Base-by-base conservation (phyloP, 2,113 vertebrate species). In the Thamnaconus septentrionalis region DNA sequence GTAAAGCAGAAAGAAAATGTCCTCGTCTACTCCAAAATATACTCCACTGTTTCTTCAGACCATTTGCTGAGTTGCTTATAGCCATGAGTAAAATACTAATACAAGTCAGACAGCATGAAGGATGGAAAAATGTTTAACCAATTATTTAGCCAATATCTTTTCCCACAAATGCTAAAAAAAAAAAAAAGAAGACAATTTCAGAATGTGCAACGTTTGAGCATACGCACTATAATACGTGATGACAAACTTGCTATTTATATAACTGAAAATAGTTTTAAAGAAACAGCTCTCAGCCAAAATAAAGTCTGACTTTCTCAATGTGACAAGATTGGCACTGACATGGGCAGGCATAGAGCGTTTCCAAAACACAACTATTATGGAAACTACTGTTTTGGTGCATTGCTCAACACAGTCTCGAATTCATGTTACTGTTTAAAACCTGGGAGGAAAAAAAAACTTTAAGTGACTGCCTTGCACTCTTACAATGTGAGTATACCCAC, bases 1-100 rank as follows among this genome's bases (percentile, higher is more conserved):
- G 71, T 85, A 61, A 84, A 44, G 53, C 72, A 74, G 64, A 74
- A 56, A 7, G 69, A 65, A 74, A 61, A 45, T 49, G 62, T 59
- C 42, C 59, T 75, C 18, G 18, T 31, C 18, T 64, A 41, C 52
- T 59, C 46, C 50, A 54, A 54, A 73, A 75, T n/a, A 4, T 57
- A 55, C 8, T 68, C 4, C 3, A 46, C 43, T 4, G 18, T 31
- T 31, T 31, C 18, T 31, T 31, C 18, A 31, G 18, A 31, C 18
- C 18, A 31, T 31, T 31, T 31, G 18, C 18, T 31, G 18, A 31
- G 18, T 31, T 31, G 18, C 18, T 31, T 31, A 31, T 31, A 31
- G 18, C 18, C 18, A 31, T 31, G 18, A 31, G 18, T 31, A 31
- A 31, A 31, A 31, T 31, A 31, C 18, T 31, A 31, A 31, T 31